phyloP scores from a whole-genome alignment of 1,140 invertebrate species.

The Eufriesea mexicana region DNA sequence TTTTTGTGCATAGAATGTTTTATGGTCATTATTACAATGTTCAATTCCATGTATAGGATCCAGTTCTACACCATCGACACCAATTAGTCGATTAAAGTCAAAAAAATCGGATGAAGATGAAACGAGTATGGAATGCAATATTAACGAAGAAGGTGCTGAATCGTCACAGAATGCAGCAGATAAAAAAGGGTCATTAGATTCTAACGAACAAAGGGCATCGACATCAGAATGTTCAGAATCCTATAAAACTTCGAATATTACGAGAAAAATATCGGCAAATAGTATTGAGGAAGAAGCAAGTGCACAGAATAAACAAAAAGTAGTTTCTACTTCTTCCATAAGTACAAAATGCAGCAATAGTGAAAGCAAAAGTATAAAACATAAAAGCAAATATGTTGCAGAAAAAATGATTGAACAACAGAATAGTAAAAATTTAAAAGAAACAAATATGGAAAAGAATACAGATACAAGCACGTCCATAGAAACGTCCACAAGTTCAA shows the following conservation, averaged over 20 bases:
- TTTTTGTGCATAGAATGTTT: not conserved
- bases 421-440: slow-evolving; percentile 52
- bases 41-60: slow-evolving; percentile 58
- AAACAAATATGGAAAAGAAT: slow-evolving; percentile 46
- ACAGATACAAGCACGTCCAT: slow-evolving; percentile 35
- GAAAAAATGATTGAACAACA: slow-evolving; percentile 60
- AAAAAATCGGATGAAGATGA: slow-evolving; percentile 77
- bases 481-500: slow-evolving; percentile 32
- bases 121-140: slow-evolving; percentile 74
- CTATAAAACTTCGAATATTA: slow-evolving; percentile 14
- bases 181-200: slow-evolving; percentile 53
- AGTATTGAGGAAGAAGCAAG: slow-evolving; percentile 48
- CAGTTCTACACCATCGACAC: slow-evolving; percentile 75
- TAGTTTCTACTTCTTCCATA: slow-evolving; percentile 36
- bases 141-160: slow-evolving; percentile 45
- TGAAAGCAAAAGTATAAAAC: slow-evolving; percentile 36
- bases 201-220: slow-evolving; percentile 56
- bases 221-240: slow-evolving; percentile 55
- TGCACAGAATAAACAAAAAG: slow-evolving; percentile 54
- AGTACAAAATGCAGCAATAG: slow-evolving; percentile 41
- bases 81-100: slow-evolving; percentile 76
- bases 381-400: slow-evolving; percentile 45
- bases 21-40: not conserved
- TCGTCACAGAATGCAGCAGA: slow-evolving; percentile 57
- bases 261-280: slow-evolving; percentile 28